Conservation (phyloP, 2,113 vertebrate species). For the Dicentrarchus labrax region DNA sequence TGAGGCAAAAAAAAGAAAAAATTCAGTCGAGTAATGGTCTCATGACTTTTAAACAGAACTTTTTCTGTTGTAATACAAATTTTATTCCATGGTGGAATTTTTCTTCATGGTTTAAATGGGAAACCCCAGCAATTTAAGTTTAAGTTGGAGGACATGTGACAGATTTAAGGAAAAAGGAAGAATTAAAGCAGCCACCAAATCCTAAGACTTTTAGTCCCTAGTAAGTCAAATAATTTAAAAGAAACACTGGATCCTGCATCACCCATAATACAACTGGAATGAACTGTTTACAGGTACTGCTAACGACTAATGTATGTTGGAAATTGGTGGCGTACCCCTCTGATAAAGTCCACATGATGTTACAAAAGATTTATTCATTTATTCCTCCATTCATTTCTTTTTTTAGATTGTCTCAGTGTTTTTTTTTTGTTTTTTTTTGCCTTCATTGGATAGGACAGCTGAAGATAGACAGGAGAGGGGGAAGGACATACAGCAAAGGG, state of each 20-base stretch:
- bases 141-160: not conserved
- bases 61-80: conserved; percentile 6
- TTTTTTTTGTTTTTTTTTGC: no score
- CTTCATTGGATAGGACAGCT: no score
- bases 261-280: not conserved
- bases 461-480: no score
- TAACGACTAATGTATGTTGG: not conserved
- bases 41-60: conserved; percentile 25
- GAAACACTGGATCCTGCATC: not conserved
- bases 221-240: not conserved
- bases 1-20: not conserved
- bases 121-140: not conserved
- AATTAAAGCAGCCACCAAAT: not conserved
- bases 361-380: not conserved
- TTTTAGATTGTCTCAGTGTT: no score
- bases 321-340: not conserved
- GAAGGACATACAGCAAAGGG: no score
- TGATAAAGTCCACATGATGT: not conserved
- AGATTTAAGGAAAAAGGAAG: not conserved
- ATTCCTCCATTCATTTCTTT: not conserved
- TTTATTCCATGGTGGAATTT: conserved; percentile 18
- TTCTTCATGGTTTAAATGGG: not conserved
- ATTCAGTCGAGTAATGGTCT: not conserved
- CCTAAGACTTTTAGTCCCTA: not conserved
- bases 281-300: not conserved